Base-by-base conservation (phyloP, 2,888 invertebrate genomes). In the Cyclophora albipunctata region DNA sequence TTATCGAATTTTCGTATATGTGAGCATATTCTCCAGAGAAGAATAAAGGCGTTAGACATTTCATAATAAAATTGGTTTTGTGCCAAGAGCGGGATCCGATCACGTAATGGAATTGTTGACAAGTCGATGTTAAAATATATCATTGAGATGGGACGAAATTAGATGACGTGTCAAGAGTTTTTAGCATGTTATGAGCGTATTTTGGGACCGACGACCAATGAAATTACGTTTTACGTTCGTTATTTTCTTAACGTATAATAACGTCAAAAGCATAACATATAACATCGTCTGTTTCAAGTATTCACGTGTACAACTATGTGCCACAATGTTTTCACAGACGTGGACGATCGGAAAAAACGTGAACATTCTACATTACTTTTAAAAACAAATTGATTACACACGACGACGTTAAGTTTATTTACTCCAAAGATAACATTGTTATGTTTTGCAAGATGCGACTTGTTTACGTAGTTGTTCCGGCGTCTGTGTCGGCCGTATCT, bases 401-500 rank as follows among this genome's bases (percentile, higher is more conserved):
- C 20, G 20, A 20, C 20, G 20, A 20, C 20, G 20, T 20, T 20
- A 37, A 37, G 37, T 56, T 47, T 48, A 47, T 56, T 51, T 57
- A 50, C 55, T 45, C 51, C 54, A 50, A 51, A 58, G 57, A 60
- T 60, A 69, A 71, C 63, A 62, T 60, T 62, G 58, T 64, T 61
- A 59, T 63, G 68, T 69, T 66, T 65, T 62, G 63, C 64, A 64
- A 63, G 66, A 69, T 62, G 64, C 64, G 63, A 61, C 64, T 59
- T 60, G 60, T 77, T 73, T 77, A 75, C 77, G 73, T 67, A 61
- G 65, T 66, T 59, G 65, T 62, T 57, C 60, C 62, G 60, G 57
- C 67, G 64, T 63, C 66, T 67, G 69, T 71, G 70, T 71, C 71
- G 66, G 64, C 67, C 75, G 66, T 85, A 84, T 86, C 85, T 85